phyloP scores from a whole-genome alignment of 92 coral and sea anemone species.

The Isaurus tuberculatus region DNA sequence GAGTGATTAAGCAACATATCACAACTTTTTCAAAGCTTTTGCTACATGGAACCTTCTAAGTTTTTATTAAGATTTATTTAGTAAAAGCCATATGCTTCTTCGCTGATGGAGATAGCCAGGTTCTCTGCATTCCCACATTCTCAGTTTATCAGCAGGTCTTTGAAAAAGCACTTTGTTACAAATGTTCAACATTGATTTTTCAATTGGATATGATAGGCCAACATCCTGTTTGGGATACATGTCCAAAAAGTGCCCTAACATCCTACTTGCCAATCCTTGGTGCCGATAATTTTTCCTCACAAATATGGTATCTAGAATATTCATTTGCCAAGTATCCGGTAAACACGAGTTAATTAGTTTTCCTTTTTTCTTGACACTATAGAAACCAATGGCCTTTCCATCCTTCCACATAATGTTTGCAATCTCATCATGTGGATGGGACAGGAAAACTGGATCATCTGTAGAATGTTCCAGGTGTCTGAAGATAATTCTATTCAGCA shows the following conservation, averaged over 20 bases:
- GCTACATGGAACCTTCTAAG: no score
- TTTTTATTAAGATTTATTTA: conserved; percentile 15
- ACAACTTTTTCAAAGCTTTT: no score
- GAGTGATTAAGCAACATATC: no score
- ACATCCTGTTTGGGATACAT: conserved; percentile 54
- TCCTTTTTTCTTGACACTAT: conserved; percentile 58
- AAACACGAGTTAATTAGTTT: conserved; percentile 40
- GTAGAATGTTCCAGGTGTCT: conserved; percentile 44
- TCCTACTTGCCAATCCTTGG: conserved; percentile 50
- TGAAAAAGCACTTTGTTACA: conserved; percentile 47
- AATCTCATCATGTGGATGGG: conserved; percentile 54
- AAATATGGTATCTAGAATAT: conserved; percentile 65
- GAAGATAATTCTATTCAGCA: conserved; percentile 53
- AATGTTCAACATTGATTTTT: conserved; percentile 32
- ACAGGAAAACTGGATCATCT: conserved; percentile 44
- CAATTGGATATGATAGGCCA: conserved; percentile 58
- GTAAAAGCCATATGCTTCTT: conserved; percentile 28
- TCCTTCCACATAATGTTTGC: conserved; percentile 60
- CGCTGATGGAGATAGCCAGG: conserved; percentile 41
- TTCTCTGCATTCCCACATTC: conserved; percentile 59
- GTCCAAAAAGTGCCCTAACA: conserved; percentile 60
- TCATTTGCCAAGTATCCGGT: conserved; percentile 55
- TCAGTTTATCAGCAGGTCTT: conserved; percentile 46
- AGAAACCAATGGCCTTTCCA: conserved; percentile 66
- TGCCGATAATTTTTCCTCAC: conserved; percentile 43